Evolutionary conservation across 2,113 vertebrate species (phyloP).

Genomic region (Microcebus lehilahytsara): DNA sequence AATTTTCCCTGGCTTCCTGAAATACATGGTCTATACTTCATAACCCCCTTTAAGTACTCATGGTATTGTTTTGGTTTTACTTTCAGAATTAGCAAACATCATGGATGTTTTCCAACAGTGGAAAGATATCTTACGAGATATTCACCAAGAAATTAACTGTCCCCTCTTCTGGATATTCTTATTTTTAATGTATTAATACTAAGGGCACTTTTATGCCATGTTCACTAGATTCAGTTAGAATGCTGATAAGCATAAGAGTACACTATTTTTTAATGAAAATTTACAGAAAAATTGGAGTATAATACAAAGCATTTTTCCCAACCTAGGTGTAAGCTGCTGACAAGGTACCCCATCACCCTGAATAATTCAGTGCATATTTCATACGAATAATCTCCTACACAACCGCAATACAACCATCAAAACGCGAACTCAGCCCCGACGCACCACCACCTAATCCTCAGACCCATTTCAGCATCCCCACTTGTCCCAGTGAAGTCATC

Average conservation of each 20-base stretch:
- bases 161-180: background rate
- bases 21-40: background rate
- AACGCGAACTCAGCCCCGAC: background rate
- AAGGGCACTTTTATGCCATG: background rate
- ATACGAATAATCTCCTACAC: background rate
- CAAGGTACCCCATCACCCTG: background rate
- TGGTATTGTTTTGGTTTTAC: background rate
- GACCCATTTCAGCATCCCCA: background rate
- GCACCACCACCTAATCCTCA: background rate
- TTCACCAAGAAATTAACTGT: background rate
- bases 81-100: background rate
- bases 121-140: background rate
- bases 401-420: background rate
- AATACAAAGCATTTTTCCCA: background rate
- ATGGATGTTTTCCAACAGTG: background rate
- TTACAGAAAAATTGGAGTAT: background rate
- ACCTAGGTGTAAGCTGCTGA: background rate
- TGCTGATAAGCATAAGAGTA: background rate
- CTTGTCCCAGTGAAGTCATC: background rate
- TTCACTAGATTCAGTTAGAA: conserved; percentile 10
- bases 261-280: background rate
- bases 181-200: background rate
- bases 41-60: background rate
- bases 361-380: background rate
- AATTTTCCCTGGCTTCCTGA: background rate